These are phyloP conservation scores for Xanthorhoe spadicearia DNA, from an alignment of 2,888 invertebrate genomes.

Conservation along the genomic window DNA sequence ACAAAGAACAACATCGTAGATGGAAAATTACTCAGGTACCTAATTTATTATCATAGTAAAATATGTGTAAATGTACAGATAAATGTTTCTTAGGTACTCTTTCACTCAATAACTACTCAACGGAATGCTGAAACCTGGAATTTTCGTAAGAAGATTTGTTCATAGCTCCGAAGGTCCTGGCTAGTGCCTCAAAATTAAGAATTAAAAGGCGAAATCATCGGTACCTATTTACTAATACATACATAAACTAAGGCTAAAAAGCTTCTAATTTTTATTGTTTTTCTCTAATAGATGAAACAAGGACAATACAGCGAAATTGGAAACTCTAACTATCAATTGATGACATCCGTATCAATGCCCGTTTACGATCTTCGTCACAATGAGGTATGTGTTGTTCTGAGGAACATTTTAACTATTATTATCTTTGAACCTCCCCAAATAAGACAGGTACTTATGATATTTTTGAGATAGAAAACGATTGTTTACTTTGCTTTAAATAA, in stretches of 20 bases:
- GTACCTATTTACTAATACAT: no score
- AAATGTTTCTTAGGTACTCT: not conserved
- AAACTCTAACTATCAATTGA: slow-evolving; percentile 89
- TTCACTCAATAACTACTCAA: not conserved
- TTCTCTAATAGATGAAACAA: slow-evolving; percentile 80
- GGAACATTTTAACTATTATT: slow-evolving; percentile 10
- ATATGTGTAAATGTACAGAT: not conserved
- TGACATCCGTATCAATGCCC: slow-evolving; percentile 97
- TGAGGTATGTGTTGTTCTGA: slow-evolving; percentile 86
- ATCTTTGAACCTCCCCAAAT: slow-evolving; percentile 32
- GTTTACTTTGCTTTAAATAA: slow-evolving; percentile 1
- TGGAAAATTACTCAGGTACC: slow-evolving; percentile 79
- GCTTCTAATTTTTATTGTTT: not conserved
- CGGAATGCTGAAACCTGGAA: no score
- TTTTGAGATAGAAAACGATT: slow-evolving; percentile 32
- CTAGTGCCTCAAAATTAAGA: no score
- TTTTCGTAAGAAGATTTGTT: no score
- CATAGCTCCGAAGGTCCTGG: no score
- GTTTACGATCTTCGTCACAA: slow-evolving; percentile 95
- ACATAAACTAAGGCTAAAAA: no score
- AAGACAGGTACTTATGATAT: slow-evolving; percentile 26
- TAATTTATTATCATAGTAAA: not conserved
- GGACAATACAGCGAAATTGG: slow-evolving; percentile 86
- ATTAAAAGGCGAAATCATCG: no score
- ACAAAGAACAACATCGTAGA: slow-evolving; percentile 86